Evolutionary conservation across 2,888 invertebrate genomes (phyloP), one percentile per base, ranked within the genome.

Genomic region (Melieria crassipennis): DNA sequence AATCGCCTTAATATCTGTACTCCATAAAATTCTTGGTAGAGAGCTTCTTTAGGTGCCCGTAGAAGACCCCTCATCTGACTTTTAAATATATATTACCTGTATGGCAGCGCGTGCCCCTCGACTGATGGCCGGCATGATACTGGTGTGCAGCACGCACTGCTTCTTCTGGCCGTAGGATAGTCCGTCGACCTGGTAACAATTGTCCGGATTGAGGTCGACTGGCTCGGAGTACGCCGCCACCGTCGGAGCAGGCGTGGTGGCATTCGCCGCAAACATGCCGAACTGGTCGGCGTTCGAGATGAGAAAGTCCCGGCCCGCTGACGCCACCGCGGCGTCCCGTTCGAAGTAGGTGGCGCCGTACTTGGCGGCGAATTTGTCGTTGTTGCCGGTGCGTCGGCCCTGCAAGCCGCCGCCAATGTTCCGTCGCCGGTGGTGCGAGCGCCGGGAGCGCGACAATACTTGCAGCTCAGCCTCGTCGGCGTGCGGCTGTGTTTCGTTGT

Each of bases 41-140:
- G 50, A 50, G 50, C 50, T 50, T 50, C 30, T 16, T 16, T 16
- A 16, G 1, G 16, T 16, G 16, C 16, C 16, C 30, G 30, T 30
- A 30, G 30, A 30, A 30, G 30, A 30, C 30, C 3, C 30, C 30
- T 30, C 30, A 30, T 30, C 30, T 30, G 30, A 30, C 30, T 30
- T 3, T 30, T 1, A 30, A 30, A 30, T 10, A 4, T 16, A 48
- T 77, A 80, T 81, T 74, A 87, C 87, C 83, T 87, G 87, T 76
- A 87, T 86, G 4, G 87, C 82, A 5, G 87, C 82, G 56, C 87
- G 81, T 0, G 87, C 87, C n/a, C 87, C 87, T 6, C 87, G 82
- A 75, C 87, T 87, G 64, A 87, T 86, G 16, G 87, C 86, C 50
- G 87, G 87, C 87, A 87, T 87, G 43, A 87, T 84, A 74, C 82